Base-by-base conservation (phyloP, 2,797 vertebrate genomes). In the Coranthus polyacanthus region DNA sequence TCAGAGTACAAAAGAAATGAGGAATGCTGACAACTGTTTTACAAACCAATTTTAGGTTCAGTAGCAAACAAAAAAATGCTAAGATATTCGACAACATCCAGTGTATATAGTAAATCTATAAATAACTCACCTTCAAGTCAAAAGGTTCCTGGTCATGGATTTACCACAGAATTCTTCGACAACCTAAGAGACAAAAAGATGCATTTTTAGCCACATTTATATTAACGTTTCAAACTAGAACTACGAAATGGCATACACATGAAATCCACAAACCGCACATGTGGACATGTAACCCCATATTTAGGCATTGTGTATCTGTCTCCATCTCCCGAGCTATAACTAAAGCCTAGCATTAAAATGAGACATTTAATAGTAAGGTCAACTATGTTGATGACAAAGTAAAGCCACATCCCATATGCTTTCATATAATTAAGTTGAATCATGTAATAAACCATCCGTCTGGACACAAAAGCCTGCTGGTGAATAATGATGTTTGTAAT, bases 71-170 rank as follows among this genome's bases (percentile, higher is more conserved):
- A 68, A 7, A 43, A 38, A 16, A 3, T 64, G 36, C 34, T 11
- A n/a, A 45, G 11, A 56, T 54, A 34, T 15, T 12, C 34, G 45
- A 26, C 38, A 47, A 18, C 16, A 29, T 43, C 2, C 16, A 15
- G 17, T 37, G 1, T n/a, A 37, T 0, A 54, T 11, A 46, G n/a
- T 32, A 43, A 63, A 64, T 42, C 3, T 32, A 29, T 44, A 13
- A 67, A 37, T 52, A 61, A 47, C 81, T 88, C 62, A 87, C 86
- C 84, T 89, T 90, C 29, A 90, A 50, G 59, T 9, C 12, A 22
- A 67, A 47, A 51, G 57, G 46, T 50, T 50, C 39, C 46, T 75
- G 51, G 46, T 82, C 85, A 89, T 85, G 72, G 76, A 86, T 68
- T 86, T 82, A 59, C 49, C 47, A 58, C 55, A 66, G 50, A 75